These are phyloP conservation scores for Pogonomyrmex californicus DNA, from an alignment of 1,140 invertebrate genomes.

Conservation along the genomic window DNA sequence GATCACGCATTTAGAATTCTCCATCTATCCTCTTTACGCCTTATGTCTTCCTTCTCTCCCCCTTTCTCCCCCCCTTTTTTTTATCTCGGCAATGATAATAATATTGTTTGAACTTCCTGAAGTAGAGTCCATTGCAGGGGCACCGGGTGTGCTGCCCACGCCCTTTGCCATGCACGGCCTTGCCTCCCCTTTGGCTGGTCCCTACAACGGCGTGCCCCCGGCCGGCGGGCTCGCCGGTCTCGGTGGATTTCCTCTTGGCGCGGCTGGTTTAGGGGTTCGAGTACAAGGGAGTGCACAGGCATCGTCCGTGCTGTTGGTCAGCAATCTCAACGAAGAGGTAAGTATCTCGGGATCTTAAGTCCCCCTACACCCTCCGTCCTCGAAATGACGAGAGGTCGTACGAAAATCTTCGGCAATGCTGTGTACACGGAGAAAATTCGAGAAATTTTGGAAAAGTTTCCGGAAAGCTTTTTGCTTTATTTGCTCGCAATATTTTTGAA, in stretches of 20 bases:
- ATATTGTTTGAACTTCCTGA: constrained; percentile 81
- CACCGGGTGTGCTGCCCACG: constrained; percentile 93
- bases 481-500: not conserved
- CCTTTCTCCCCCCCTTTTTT: not conserved
- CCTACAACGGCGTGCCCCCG: constrained; percentile 90
- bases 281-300: constrained; percentile 89
- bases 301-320: constrained; percentile 95
- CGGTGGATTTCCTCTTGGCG: constrained; percentile 91
- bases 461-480: not conserved
- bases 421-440: constrained; percentile 41
- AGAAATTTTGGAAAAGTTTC: not conserved
- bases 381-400: constrained; percentile 23
- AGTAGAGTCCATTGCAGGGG: constrained; percentile 89
- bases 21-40: not conserved
- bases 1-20: not conserved
- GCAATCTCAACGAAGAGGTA: constrained; percentile 97
- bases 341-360: constrained; percentile 76
- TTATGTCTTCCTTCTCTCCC: not conserved
- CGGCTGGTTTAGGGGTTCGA: constrained; percentile 88
- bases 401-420: not conserved
- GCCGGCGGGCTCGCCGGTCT: constrained; percentile 91
- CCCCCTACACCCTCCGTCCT: too few relatives aligned
- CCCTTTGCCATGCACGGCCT: constrained; percentile 93
- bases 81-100: constrained; percentile 66
- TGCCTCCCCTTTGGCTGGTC: constrained; percentile 90